Evolutionary conservation across 2,113 vertebrate species (phyloP).

Genomic region (Ciconia maguari): DNA sequence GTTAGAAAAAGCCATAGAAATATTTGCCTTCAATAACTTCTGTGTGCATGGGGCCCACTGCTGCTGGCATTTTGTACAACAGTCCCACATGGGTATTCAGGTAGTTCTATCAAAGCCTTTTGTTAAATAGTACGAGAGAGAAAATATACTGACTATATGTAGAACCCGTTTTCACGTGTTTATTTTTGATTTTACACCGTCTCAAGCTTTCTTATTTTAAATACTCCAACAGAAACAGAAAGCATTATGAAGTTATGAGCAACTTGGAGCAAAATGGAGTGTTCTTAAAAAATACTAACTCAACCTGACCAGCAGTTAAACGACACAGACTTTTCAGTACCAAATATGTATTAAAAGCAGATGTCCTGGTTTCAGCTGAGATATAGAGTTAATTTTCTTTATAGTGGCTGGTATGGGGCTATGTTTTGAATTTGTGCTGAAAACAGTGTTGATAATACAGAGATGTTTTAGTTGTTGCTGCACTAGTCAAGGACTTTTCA

Average conservation of each 20-base stretch:
- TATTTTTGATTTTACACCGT: background rate
- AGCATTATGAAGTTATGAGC: background rate
- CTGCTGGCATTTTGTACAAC: background rate
- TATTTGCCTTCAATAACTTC: background rate
- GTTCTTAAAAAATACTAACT: background rate
- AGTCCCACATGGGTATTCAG: background rate
- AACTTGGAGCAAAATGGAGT: background rate
- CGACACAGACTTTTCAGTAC: background rate
- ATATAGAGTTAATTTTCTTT: too few species aligned
- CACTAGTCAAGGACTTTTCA: too few species aligned
- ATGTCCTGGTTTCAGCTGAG: too few species aligned
- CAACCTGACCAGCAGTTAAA: background rate
- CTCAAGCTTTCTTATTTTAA: background rate
- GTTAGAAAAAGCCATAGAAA: background rate
- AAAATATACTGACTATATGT: background rate
- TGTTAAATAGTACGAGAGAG: background rate
- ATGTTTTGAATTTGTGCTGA: too few species aligned
- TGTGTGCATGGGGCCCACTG: background rate
- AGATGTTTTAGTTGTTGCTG: too few species aligned
- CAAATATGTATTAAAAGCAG: background rate
- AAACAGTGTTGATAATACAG: too few species aligned
- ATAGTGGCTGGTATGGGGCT: too few species aligned
- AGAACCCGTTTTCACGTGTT: background rate
- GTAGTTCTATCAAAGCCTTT: background rate
- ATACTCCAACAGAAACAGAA: background rate